Percentiles rank a stretch among this genome's conserved stretches.
These are phyloP conservation scores for Oopsacas minuta DNA, from an alignment of 37 sponge, comb jelly and placozoan species.

Conservation along the genomic window DNA sequence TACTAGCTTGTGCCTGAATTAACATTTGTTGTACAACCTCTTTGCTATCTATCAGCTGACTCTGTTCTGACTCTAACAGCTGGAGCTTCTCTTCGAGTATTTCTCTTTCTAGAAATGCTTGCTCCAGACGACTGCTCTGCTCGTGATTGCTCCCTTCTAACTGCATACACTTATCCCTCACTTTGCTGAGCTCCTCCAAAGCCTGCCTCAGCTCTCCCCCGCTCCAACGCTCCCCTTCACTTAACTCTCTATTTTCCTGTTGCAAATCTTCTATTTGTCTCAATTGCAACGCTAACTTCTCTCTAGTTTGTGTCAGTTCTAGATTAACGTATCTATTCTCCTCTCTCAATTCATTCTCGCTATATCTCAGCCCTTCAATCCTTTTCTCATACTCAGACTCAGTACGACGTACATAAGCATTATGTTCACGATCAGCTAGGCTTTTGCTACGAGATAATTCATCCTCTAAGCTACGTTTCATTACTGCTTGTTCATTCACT, in stretches of 20 bases:
- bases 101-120: background rate
- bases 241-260: background rate
- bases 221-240: constrained; percentile 5
- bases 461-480: background rate
- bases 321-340: background rate
- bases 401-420: background rate
- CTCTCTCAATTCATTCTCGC: background rate
- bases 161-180: background rate
- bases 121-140: background rate
- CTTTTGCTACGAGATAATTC: background rate
- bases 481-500: background rate
- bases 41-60: background rate
- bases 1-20: background rate
- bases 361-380: background rate
- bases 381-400: background rate
- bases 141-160: background rate
- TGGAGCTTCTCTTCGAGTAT: background rate
- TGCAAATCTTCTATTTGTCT: background rate
- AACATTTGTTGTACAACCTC: background rate
- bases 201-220: background rate
- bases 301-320: background rate
- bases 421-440: background rate
- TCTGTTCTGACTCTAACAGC: background rate
- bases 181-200: constrained; percentile 15
- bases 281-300: background rate